Evolutionary conservation across 1,140 invertebrate genomes (phyloP).

Genomic region (Eulimnadia texana): DNA sequence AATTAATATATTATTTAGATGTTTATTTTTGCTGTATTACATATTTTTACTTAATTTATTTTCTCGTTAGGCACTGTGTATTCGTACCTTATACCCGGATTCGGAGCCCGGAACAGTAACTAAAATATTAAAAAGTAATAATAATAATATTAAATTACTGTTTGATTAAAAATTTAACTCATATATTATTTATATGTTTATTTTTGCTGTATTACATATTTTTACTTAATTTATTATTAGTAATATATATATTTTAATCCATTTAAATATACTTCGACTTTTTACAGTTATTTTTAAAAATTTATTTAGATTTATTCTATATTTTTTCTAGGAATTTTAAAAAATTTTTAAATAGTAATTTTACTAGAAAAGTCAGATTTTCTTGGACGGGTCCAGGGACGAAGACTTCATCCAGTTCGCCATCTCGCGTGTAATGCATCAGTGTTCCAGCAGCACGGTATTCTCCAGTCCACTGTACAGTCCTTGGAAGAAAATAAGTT

Average conservation of each 20-base stretch:
- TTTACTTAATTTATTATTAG: no score
- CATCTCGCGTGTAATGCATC: slow-evolving; percentile 62
- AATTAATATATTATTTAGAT: background rate
- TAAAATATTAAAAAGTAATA: slow-evolving; percentile 24
- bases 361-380: slow-evolving; percentile 67
- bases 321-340: no score
- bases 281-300: no score
- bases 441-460: slow-evolving; percentile 67
- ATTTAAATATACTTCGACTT: no score
- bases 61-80: slow-evolving; percentile 57
- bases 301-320: no score
- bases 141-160: background rate
- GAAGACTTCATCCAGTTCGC: slow-evolving; percentile 63
- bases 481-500: slow-evolving; percentile 27
- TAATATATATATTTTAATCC: no score
- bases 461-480: slow-evolving; percentile 63
- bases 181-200: background rate
- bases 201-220: no score
- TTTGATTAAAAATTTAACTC: background rate
- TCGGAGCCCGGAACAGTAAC: slow-evolving; percentile 66
- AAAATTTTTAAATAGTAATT: no score
- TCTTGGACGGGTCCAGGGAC: slow-evolving; percentile 69
- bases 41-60: no score
- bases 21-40: no score
- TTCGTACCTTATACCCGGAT: slow-evolving; percentile 65